Conservation (phyloP, 2,888 invertebrate genomes). For the Pasiphila rectangulata region DNA sequence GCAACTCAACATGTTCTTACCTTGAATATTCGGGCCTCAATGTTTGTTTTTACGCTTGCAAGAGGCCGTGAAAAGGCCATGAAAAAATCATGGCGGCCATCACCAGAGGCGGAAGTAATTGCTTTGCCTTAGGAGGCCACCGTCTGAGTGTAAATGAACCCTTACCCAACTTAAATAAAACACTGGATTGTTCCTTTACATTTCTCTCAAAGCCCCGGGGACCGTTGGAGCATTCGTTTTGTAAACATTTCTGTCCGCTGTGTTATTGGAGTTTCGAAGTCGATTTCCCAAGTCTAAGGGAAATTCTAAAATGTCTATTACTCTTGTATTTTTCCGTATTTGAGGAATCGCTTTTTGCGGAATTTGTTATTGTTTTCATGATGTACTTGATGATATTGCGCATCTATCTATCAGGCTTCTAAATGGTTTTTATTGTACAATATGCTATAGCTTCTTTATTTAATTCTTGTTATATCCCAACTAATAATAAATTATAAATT, state of each 20-base stretch:
- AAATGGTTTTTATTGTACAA: no score
- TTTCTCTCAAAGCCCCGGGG: constrained; percentile 34
- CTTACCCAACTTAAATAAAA: constrained; percentile 31
- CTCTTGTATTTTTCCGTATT: constrained; percentile 29
- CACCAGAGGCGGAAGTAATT: not conserved
- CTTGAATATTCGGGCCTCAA: no score
- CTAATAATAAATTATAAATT: no score
- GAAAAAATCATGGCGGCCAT: not conserved
- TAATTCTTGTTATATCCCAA: no score
- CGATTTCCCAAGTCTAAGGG: constrained; percentile 33
- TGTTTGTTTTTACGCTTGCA: constrained; percentile 2
- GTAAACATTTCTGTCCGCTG: constrained; percentile 38
- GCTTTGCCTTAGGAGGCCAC: not conserved
- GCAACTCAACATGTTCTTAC: no score
- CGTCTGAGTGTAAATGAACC: constrained; percentile 20
- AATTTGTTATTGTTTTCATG: constrained; percentile 6
- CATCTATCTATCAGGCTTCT: no score
- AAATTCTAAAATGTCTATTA: constrained; percentile 35
- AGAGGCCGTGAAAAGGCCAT: not conserved
- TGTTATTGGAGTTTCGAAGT: constrained; percentile 43
- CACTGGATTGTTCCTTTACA: constrained; percentile 30
- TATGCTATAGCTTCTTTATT: no score
- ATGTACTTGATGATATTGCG: not conserved
- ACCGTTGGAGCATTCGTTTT: constrained; percentile 34
- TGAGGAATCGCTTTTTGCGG: constrained; percentile 24